These are phyloP conservation scores for Pilophorus perplexus DNA, from an alignment of 2,888 invertebrate species.

Conservation along the genomic window DNA sequence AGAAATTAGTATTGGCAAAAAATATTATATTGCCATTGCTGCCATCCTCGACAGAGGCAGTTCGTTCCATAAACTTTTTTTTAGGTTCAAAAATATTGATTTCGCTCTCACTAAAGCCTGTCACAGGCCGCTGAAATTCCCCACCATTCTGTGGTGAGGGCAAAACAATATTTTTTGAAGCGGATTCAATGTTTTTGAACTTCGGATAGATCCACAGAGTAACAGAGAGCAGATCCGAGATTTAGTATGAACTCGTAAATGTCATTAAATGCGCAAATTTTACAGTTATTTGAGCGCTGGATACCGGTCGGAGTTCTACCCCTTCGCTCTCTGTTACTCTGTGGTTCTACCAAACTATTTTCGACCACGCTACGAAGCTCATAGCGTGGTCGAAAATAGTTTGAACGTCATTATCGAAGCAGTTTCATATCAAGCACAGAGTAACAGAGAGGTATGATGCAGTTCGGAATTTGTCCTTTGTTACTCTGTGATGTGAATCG, in stretches of 20 bases:
- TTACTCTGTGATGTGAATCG: no score
- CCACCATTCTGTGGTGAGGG: neutral
- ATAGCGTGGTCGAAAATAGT: no score
- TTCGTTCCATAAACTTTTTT: no score
- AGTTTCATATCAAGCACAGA: neutral
- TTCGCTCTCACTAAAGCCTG: neutral
- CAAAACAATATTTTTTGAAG: no score
- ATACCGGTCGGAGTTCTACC: constrained; percentile 19
- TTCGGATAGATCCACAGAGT: no score
- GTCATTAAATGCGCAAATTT: no score
- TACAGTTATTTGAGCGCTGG: neutral
- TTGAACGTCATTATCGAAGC: constrained; percentile 16
- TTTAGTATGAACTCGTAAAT: neutral
- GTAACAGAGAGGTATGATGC: neutral
- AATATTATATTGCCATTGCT: neutral
- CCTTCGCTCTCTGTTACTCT: no score
- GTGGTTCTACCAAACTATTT: constrained; percentile 11
- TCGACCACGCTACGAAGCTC: neutral
- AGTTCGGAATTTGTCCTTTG: no score
- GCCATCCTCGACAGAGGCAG: neutral
- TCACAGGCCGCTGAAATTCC: constrained; percentile 9
- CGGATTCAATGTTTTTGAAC: no score
- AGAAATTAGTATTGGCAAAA: no score
- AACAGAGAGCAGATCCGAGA: no score
- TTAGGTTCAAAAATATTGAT: no score